phyloP scores from a whole-genome alignment of 2,888 invertebrate species.

The Cephalotes varians region DNA sequence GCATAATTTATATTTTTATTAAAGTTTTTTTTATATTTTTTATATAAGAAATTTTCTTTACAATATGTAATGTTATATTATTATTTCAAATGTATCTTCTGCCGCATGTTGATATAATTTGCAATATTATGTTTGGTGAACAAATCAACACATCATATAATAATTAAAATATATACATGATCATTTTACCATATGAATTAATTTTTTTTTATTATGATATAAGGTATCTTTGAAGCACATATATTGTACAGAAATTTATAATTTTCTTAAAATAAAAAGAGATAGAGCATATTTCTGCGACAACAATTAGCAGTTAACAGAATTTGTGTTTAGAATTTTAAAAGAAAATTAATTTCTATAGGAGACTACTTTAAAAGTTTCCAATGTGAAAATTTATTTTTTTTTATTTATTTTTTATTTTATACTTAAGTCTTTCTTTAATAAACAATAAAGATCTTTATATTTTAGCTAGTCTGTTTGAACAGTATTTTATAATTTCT shows the following conservation, averaged over 20 bases:
- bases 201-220: conserved; percentile 2
- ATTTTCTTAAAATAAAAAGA: not conserved
- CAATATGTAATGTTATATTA: not conserved
- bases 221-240: conserved; percentile 73
- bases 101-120: conserved; percentile 4
- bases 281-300: not conserved
- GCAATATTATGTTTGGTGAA: conserved; percentile 17
- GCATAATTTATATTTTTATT: conserved; percentile 10
- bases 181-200: not conserved
- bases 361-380: conserved; percentile 73
- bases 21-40: conserved; percentile 1
- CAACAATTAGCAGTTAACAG: conserved; percentile 32
- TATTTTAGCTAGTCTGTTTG: not conserved
- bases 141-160: not conserved
- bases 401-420: not conserved
- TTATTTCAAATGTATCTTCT: conserved; percentile 14
- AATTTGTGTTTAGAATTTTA: conserved; percentile 15
- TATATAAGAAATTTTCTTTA: not conserved
- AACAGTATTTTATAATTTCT: not conserved
- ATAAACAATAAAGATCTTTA: not conserved
- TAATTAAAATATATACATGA: not conserved
- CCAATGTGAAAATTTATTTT: conserved; percentile 12
- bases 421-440: not conserved
- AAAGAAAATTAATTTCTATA: conserved; percentile 34
- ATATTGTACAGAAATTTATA: conserved; percentile 64